Percentiles rank a stretch among this genome's conserved stretches.
Conservation (phyloP, 2,888 invertebrate species). For the Asteroscopus sphinx region DNA sequence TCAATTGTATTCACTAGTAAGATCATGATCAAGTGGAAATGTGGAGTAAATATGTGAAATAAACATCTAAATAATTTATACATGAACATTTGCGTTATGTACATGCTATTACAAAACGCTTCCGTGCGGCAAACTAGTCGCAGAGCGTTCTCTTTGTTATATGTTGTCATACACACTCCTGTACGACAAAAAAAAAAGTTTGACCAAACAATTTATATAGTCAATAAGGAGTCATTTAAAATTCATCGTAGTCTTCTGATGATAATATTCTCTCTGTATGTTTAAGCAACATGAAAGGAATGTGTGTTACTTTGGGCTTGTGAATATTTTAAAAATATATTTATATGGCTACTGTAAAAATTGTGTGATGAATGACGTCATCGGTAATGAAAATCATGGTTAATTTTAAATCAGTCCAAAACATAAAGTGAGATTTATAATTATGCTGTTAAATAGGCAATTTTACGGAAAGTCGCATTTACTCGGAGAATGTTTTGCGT, state of each 20-base stretch:
- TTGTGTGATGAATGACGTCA: constrained; percentile 22
- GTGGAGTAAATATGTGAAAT: constrained; percentile 65
- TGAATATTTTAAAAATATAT: constrained; percentile 16
- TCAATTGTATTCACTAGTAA: constrained; percentile 40
- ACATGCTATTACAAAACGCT: constrained; percentile 18
- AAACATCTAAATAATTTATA: constrained; percentile 68
- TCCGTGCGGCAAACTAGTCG: constrained; percentile 16
- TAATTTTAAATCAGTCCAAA: constrained; percentile 34
- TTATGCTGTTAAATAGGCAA: constrained; percentile 45
- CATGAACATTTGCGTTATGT: constrained; percentile 57
- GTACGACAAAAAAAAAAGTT: constrained; percentile 31
- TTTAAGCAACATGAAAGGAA: constrained; percentile 16
- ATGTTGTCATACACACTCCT: constrained; percentile 22
- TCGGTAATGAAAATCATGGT: constrained; percentile 41
- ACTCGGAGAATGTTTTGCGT: constrained; percentile 41
- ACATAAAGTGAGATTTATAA: constrained; percentile 31
- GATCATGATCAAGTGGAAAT: constrained; percentile 54
- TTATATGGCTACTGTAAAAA: constrained; percentile 23
- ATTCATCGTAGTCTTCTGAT: constrained; percentile 38
- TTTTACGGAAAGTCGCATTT: constrained; percentile 58
- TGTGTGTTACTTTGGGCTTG: constrained; percentile 8
- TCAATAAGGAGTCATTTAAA: constrained; percentile 48
- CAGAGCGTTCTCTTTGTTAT: constrained; percentile 23
- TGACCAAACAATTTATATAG: constrained; percentile 56
- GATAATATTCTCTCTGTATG: constrained; percentile 22